Base-by-base conservation (phyloP, 2,888 invertebrate genomes). In the Ptilodon capucinus region DNA sequence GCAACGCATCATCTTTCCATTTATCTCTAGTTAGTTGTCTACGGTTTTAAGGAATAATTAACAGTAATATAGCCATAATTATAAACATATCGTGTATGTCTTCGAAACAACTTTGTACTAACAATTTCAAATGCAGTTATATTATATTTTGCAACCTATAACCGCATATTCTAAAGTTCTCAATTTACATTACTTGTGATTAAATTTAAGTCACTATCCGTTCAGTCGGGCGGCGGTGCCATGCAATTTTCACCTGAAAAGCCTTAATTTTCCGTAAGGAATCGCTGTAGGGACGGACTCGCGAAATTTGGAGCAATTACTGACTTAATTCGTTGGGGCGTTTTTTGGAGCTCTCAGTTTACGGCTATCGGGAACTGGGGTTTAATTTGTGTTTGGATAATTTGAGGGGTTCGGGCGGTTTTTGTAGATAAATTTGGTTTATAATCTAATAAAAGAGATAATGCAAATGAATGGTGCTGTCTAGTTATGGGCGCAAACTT, bases 201-300 rank as follows among this genome's bases (percentile, higher is more conserved):
- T 74, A 75, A 74, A 75, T 80, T 74, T 66, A 63, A 71, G 71
- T 76, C 70, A 68, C 71, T 72, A 69, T 71, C 66, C 69, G 57
- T 64, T 48, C 54, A 62, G 50, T 34, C 14, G 21, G 50, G 35
- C 35, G 35, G 17, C 40, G 58, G 59, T 54, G 62, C 63, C 64
- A 63, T 75, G 74, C 74, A 77, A 81, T 79, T 78, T 78, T 65
- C 71, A 75, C 71, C 68, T 83, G 79, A 81, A 81, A 79, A 71
- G 77, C 74, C 63, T 75, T 81, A 80, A 83, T 82, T 82, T 83
- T 79, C 75, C 75, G 74, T 76, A 75, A 79, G 74, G 73, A 74
- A 74, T 65, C 65, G 61, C 66, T 51, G 58, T 69, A 71, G 57
- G 58, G 62, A 48, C 28, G 40, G 44, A 44, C 41, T 50, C 38